Evolutionary conservation across 2,797 vertebrate genomes (phyloP).

Genomic region (Knipowitschia caucasica): DNA sequence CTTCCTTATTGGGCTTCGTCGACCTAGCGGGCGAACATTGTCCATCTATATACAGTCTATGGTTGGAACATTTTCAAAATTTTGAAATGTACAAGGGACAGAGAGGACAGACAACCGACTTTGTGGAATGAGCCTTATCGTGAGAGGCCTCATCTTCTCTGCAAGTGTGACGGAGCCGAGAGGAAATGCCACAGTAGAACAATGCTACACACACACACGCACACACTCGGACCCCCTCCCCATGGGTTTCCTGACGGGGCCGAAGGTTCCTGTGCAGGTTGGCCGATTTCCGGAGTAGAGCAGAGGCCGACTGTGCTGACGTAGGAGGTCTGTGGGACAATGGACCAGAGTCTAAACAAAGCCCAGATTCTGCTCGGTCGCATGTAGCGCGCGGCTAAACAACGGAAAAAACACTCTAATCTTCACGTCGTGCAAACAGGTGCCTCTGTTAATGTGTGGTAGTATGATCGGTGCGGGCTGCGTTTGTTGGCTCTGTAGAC

Average conservation of each 20-base stretch:
- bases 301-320: constrained; percentile 75
- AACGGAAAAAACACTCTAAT: background rate
- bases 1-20: no score
- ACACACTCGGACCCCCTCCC: constrained; percentile 64
- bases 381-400: constrained; percentile 2
- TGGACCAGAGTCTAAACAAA: constrained; percentile 75
- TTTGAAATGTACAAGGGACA: no score
- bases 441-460: background rate
- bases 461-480: no score
- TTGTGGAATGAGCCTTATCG: no score
- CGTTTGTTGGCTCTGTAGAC: no score
- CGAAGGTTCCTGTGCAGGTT: constrained; percentile 83
- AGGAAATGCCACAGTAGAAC: no score
- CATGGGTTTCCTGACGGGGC: constrained; percentile 78
- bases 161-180: no score
- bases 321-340: constrained; percentile 73
- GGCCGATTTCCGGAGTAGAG: constrained; percentile 78
- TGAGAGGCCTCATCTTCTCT: no score
- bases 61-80: no score
- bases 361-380: constrained; percentile 26
- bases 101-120: no score
- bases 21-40: no score
- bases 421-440: background rate
- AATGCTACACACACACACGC: constrained; percentile 31
- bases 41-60: no score